phyloP scores from a whole-genome alignment of 2,888 invertebrate genomes.

The Nebria brevicollis region DNA sequence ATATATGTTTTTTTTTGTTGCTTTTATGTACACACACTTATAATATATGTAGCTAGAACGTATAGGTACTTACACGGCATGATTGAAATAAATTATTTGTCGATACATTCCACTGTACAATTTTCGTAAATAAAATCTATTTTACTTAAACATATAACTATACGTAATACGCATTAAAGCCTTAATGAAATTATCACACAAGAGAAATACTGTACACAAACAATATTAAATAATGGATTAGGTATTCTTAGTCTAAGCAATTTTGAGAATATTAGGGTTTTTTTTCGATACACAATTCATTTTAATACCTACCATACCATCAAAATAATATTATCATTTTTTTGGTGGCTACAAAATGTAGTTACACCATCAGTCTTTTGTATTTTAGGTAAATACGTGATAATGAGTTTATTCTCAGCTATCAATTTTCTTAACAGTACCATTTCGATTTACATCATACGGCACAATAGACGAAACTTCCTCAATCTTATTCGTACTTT shows the following conservation, averaged over 20 bases:
- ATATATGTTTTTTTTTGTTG: background rate
- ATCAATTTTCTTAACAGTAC: slow-evolving; percentile 5
- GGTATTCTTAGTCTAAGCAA: background rate
- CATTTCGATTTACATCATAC: slow-evolving; percentile 21
- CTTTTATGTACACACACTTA: background rate
- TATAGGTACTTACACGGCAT: background rate
- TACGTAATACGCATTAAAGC: background rate
- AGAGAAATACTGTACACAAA: background rate
- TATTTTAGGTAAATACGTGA: background rate
- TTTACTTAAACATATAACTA: background rate
- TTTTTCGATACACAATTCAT: background rate
- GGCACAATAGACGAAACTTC: slow-evolving; percentile 23
- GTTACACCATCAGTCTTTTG: background rate
- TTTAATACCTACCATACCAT: background rate
- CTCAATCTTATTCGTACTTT: slow-evolving; percentile 57
- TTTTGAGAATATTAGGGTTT: background rate
- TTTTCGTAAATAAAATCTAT: background rate
- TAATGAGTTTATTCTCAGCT: slow-evolving; percentile 17
- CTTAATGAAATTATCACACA: background rate
- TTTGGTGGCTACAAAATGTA: background rate
- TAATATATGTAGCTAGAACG: background rate
- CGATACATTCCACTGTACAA: background rate
- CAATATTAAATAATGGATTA: background rate
- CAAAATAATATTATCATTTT: background rate
- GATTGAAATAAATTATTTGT: background rate